Percentiles rank a stretch among this genome's conserved stretches.
These are phyloP conservation scores for Tridacna gigas DNA, from an alignment of 2,888 invertebrate genomes.

Conservation along the genomic window DNA sequence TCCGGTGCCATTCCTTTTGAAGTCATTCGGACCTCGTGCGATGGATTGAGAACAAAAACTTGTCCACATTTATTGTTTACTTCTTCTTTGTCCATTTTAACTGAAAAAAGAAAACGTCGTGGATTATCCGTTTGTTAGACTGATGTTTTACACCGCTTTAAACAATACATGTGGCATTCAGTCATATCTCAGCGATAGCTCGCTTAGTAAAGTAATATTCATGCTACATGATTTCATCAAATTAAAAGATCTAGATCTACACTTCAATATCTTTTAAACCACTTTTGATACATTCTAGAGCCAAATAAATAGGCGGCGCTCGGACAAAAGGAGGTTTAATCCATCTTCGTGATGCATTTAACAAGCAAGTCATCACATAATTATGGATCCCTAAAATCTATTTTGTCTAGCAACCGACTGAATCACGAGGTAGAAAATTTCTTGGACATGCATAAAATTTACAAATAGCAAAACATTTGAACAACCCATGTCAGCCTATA, in stretches of 20 bases:
- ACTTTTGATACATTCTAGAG: too few species aligned
- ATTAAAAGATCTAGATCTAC: too few species aligned
- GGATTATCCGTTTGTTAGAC: not conserved
- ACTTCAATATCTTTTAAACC: not conserved
- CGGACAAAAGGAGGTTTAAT: not conserved
- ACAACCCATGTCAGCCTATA: not conserved
- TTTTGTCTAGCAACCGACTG: too few species aligned
- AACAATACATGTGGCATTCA: too few species aligned
- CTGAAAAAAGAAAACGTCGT: constrained; percentile 22
- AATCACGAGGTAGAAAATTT: not conserved
- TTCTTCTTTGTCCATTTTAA: constrained; percentile 47
- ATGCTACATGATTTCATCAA: too few species aligned
- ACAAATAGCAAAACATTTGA: not conserved
- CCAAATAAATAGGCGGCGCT: not conserved
- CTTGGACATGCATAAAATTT: not conserved
- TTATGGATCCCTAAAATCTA: too few species aligned
- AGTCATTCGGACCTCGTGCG: constrained; percentile 48
- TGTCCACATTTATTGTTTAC: constrained; percentile 42
- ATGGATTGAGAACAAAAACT: constrained; percentile 44
- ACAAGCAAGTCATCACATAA: too few species aligned
- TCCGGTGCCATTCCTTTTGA: constrained; percentile 51
- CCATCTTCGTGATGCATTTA: too few species aligned
- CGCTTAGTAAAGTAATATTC: too few species aligned
- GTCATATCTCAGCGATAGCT: too few species aligned
- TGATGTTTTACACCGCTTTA: too few species aligned